phyloP scores from a whole-genome alignment of 2,113 vertebrate species.

The Rafetus swinhoei region DNA sequence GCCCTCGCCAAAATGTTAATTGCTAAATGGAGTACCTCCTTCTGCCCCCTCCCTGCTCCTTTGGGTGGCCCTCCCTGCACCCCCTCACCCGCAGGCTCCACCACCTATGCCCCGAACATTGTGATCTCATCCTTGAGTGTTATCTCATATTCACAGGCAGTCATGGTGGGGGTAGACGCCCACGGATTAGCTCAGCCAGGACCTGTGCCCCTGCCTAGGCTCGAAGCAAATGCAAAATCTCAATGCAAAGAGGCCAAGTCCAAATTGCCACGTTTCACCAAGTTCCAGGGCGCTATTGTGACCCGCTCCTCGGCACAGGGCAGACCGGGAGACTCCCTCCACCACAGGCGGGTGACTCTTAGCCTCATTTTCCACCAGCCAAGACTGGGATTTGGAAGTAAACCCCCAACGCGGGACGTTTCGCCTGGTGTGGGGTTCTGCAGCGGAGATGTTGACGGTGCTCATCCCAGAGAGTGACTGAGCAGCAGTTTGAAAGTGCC shows the following conservation, averaged over 20 bases:
- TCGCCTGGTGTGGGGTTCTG: neutral
- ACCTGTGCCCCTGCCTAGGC: neutral
- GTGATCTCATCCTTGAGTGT: neutral
- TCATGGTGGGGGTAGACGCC: neutral
- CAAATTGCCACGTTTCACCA: neutral
- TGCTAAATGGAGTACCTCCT: no score
- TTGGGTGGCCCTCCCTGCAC: no score
- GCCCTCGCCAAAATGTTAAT: no score
- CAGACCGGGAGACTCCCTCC: neutral
- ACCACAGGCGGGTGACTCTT: neutral
- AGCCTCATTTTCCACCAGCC: neutral
- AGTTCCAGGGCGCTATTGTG: neutral
- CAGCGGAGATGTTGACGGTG: neutral
- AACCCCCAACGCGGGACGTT: neutral
- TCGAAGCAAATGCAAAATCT: neutral
- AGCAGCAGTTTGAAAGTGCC: neutral
- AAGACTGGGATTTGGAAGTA: neutral
- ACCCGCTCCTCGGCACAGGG: no score
- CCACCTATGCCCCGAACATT: neutral
- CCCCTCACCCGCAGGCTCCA: no score
- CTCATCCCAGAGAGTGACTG: neutral
- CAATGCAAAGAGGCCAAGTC: neutral
- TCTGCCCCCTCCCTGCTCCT: no score
- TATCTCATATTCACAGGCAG: neutral
- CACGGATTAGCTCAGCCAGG: neutral